phyloP scores from a whole-genome alignment of 2,113 vertebrate species.

The Macroglossus sobrinus region DNA sequence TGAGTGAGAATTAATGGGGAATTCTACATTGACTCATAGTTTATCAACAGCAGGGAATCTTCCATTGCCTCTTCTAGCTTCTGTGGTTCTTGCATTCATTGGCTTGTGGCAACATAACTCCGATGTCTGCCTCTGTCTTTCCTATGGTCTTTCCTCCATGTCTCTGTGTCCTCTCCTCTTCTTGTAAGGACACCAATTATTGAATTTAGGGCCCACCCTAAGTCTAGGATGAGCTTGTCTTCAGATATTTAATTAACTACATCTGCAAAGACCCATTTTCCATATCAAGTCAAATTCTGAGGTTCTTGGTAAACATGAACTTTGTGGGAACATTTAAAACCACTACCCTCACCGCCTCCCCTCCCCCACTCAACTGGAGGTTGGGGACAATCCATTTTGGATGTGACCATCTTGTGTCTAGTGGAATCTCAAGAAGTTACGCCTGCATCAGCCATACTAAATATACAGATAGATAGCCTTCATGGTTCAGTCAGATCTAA shows the following conservation, averaged over 20 bases:
- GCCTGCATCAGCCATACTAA: not conserved
- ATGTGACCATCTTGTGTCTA: not conserved
- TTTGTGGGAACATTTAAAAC: not conserved
- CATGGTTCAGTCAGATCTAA: not conserved
- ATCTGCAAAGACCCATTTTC: not conserved
- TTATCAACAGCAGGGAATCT: not conserved
- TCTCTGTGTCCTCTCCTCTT: not conserved
- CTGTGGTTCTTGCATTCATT: not conserved
- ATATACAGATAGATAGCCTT: not conserved
- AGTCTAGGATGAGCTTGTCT: not conserved
- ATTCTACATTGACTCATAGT: not conserved
- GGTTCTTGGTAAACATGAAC: not conserved
- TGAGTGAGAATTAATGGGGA: not conserved
- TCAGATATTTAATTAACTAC: not conserved
- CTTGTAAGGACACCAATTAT: not conserved
- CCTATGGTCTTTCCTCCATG: not conserved
- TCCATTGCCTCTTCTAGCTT: not conserved
- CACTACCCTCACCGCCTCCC: not conserved
- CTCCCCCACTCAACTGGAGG: not conserved
- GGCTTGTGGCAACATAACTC: too few species aligned
- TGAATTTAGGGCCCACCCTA: not conserved
- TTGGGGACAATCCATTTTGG: not conserved
- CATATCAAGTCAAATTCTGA: not conserved
- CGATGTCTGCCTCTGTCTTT: not conserved
- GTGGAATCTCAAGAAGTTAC: not conserved